Evolutionary conservation across 1,140 invertebrate species (phyloP), one percentile per base, ranked within the genome.

Genomic region (Pantala flavescens): DNA sequence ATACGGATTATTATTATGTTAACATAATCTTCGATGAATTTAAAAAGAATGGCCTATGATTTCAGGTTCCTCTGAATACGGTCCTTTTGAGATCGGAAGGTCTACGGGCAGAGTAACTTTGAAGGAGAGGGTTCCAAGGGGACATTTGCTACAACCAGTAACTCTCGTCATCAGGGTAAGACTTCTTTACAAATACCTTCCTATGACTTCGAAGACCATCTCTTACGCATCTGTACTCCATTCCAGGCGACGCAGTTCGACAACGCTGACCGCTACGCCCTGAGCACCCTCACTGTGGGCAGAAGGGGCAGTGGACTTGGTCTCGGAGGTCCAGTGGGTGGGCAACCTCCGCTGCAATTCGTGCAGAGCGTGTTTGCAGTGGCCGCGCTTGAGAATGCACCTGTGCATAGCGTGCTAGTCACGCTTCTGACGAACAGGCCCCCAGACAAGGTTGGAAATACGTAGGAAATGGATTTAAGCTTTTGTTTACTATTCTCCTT

Each of bases 231-330:
- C n/a, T n/a, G n/a, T n/a, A n/a, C n/a, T n/a, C 9, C 28, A 36
- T 79, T 79, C 1, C 81, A 94, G 89, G 93, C 93, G 21, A 92
- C 90, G 0, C 94, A 96, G 82, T 85, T 90, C 71, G 93, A 97
- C 81, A 96, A 97, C 84, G 84, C 88, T 0, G 95, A 96, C 83
- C 87, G 94, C 70, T 96, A 94, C 81, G 91, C 93, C 3, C 82
- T 95, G 74, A 90, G 93, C 7, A 95, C 94, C 0, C 83, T 96
- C 43, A 88, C 91, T 73, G 84, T 94, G 28, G 86, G 85, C 19
- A 82, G 85, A 78, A 84, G 83, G 78, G 85, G 83, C 76, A 63
- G 71, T 63, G 73, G 55, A 79, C 80, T 0, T 77, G 82, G 10
- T 79, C 77, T 49, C 12, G 43, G 49, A 21, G 63, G 14, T 21